Conservation (phyloP, 2,797 vertebrate genomes). For the Erethizon dorsatum region DNA sequence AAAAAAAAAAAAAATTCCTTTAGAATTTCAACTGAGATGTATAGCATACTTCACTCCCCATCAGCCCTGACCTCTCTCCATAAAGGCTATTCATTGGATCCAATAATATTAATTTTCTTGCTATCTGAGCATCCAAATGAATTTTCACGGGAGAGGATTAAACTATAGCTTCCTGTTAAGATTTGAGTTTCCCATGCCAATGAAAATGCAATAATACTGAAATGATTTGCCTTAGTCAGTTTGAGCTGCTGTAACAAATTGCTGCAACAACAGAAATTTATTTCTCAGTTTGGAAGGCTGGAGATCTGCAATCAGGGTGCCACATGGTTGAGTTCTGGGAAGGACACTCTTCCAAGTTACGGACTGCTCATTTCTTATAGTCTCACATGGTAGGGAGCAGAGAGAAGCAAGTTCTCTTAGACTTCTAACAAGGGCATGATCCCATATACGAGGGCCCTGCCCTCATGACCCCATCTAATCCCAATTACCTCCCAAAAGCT, state of each 20-base stretch:
- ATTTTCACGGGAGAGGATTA: neutral
- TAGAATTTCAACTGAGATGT: neutral
- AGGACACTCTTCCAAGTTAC: neutral
- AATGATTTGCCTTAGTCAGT: neutral
- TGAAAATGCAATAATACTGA: conserved; percentile 23
- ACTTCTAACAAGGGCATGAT: neutral
- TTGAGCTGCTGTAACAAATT: neutral
- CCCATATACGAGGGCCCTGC: neutral
- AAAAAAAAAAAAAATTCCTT: neutral
- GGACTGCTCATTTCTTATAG: neutral
- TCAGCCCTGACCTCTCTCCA: neutral
- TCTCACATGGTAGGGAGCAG: neutral
- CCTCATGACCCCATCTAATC: neutral
- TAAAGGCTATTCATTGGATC: neutral
- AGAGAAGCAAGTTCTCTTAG: neutral
- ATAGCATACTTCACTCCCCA: neutral
- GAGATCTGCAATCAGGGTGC: neutral
- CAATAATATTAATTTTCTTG: conserved; percentile 5
- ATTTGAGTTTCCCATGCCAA: neutral
- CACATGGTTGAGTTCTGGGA: neutral
- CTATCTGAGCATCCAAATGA: conserved; percentile 9
- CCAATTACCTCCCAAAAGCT: neutral
- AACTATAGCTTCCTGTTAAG: neutral
- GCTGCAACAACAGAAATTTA: neutral
- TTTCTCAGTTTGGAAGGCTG: neutral